Evolutionary conservation across 2,888 invertebrate species (phyloP).

Genomic region (Agriopis marginaria): DNA sequence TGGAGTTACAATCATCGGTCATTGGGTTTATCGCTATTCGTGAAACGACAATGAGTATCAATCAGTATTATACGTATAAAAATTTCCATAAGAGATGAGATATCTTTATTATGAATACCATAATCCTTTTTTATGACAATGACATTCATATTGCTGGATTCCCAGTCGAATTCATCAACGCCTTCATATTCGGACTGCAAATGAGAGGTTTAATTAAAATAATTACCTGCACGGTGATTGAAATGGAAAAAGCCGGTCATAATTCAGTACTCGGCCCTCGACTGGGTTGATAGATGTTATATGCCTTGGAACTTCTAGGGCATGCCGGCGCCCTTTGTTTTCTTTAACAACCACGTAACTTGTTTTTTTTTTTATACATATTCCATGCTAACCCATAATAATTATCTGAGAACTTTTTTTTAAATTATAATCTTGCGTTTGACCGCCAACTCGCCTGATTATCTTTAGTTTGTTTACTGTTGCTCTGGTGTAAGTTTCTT

Average conservation of each 20-base stretch:
- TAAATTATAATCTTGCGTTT: no score
- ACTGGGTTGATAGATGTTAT: constrained; percentile 3
- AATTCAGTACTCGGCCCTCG: constrained; percentile 9
- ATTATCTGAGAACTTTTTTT: not conserved
- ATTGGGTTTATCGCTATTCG: constrained; percentile 39
- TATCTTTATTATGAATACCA: constrained; percentile 6
- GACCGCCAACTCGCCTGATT: no score
- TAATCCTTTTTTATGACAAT: constrained; percentile 9
- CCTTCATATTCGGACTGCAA: constrained; percentile 6
- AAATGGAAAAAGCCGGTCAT: constrained; percentile 11
- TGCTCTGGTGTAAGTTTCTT: not conserved
- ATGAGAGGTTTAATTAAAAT: constrained; percentile 21
- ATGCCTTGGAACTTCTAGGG: constrained; percentile 10
- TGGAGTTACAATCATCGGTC: constrained; percentile 38
- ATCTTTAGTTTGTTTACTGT: not conserved
- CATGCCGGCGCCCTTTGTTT: constrained; percentile 4
- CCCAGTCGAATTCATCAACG: constrained; percentile 7
- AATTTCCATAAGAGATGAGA: constrained; percentile 6
- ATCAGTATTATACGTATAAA: constrained; percentile 23
- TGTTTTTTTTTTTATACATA: not conserved
- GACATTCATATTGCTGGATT: not conserved
- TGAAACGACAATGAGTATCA: constrained; percentile 36
- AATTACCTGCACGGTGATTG: constrained; percentile 4
- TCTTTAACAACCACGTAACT: constrained; percentile 1
- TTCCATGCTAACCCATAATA: no score